A percentile compares a stretch with the other conserved stretches of the same genome.
phyloP scores from a whole-genome alignment of 2,888 invertebrate species.

The Capitulum mitella region DNA sequence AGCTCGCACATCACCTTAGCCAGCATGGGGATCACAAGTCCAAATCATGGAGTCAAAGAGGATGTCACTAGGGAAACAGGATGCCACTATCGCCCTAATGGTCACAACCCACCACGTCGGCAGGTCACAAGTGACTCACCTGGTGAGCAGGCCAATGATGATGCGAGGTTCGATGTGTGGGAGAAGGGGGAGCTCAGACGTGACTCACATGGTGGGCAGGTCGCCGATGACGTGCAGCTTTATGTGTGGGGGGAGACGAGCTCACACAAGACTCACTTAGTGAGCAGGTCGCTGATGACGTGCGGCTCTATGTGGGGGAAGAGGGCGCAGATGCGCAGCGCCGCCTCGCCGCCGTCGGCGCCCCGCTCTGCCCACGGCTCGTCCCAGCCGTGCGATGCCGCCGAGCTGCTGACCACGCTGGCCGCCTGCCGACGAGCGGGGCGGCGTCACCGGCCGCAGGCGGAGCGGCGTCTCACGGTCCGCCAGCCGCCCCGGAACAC shows the following conservation, averaged over 20 bases:
- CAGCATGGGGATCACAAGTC: too few relatives aligned
- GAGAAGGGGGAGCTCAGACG: too few relatives aligned
- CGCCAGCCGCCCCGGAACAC: too few relatives aligned
- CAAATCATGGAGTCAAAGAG: too few relatives aligned
- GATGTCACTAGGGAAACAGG: too few relatives aligned
- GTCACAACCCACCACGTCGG: too few relatives aligned
- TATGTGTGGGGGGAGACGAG: background rate
- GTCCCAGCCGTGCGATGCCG: background rate
- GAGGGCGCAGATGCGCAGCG: conserved; percentile 5
- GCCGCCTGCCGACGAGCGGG: background rate
- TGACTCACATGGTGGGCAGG: background rate
- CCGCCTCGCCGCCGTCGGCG: background rate
- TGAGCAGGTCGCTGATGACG: background rate
- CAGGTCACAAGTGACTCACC: background rate
- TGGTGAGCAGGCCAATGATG: background rate
- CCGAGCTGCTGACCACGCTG: background rate
- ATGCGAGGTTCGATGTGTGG: too few relatives aligned
- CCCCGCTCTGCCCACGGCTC: background rate
- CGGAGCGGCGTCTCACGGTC: too few relatives aligned
- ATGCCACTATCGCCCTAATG: too few relatives aligned
- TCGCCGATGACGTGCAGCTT: background rate
- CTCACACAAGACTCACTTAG: conserved; percentile 4
- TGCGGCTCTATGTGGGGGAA: conserved; percentile 10
- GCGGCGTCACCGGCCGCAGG: too few relatives aligned
- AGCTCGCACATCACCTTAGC: too few relatives aligned